Evolutionary conservation across 2,113 vertebrate genomes (phyloP).

Genomic region (Semnornis frantzii): DNA sequence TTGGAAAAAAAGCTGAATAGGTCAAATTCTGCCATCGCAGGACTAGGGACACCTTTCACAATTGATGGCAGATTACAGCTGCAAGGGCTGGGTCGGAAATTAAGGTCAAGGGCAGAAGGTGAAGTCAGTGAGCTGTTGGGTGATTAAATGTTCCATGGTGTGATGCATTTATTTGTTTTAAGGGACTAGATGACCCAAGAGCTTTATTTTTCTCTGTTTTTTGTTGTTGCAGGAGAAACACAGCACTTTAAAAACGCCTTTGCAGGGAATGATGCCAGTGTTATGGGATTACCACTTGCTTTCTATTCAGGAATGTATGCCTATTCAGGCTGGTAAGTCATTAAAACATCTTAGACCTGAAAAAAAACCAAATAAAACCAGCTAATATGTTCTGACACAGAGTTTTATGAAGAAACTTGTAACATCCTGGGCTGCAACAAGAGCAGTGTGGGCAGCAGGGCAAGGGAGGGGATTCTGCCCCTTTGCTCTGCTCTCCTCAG

Average conservation of each 20-base stretch:
- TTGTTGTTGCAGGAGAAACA: conserved; percentile 84
- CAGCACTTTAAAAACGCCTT: conserved; percentile 92
- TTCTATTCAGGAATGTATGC: conserved; percentile 99
- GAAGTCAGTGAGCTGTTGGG: background rate
- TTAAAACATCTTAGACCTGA: background rate
- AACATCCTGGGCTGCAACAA: background rate
- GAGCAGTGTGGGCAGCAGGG: too few species aligned
- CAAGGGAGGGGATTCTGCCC: too few species aligned
- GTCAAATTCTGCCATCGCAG: background rate
- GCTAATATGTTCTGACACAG: background rate
- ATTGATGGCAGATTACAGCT: background rate
- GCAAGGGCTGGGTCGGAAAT: background rate
- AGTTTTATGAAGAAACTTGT: background rate
- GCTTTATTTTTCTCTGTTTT: background rate
- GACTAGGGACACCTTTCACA: background rate
- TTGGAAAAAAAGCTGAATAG: background rate
- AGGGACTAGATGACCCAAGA: background rate
- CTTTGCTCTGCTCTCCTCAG: too few species aligned
- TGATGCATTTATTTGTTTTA: background rate
- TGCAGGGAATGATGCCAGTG: conserved; percentile 78
- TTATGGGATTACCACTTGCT: conserved; percentile 89
- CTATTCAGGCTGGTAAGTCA: conserved; percentile 94
- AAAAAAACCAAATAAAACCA: background rate
- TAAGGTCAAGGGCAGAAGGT: background rate
- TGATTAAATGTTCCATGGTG: background rate